Evolutionary conservation across 2,888 invertebrate species (phyloP).

Genomic region (Anagyrus pseudococci): DNA sequence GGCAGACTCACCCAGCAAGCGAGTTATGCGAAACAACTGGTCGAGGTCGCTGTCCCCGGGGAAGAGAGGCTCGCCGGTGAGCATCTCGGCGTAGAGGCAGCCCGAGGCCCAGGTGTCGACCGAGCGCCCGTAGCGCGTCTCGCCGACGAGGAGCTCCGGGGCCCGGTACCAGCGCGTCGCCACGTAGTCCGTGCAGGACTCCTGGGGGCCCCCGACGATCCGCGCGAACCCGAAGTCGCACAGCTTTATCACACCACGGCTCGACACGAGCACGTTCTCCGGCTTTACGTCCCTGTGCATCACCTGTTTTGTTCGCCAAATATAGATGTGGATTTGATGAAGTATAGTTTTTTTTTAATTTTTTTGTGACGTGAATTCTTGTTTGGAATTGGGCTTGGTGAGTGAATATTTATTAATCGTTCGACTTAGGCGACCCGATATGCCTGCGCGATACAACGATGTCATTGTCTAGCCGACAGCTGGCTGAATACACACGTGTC

Average conservation of each 20-base stretch:
- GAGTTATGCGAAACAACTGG: slow-evolving; percentile 82
- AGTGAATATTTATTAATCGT: too few species aligned
- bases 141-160: slow-evolving; percentile 84
- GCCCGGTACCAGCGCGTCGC: slow-evolving; percentile 91
- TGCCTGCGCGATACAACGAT: too few species aligned
- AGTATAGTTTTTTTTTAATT: slow-evolving; percentile 4
- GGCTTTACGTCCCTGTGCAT: slow-evolving; percentile 91
- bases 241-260: slow-evolving; percentile 82
- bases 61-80: slow-evolving; percentile 85
- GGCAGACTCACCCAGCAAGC: slow-evolving; percentile 70
- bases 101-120: slow-evolving; percentile 91
- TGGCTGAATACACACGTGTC: too few species aligned
- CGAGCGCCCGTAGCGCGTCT: slow-evolving; percentile 74
- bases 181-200: slow-evolving; percentile 88
- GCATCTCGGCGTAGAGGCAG: slow-evolving; percentile 84
- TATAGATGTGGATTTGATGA: too few species aligned
- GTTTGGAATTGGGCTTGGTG: too few species aligned
- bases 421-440: too few species aligned
- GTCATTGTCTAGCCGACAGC: too few species aligned
- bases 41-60: slow-evolving; percentile 92
- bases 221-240: slow-evolving; percentile 92
- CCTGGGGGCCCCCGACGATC: slow-evolving; percentile 73
- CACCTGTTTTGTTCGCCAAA: slow-evolving; percentile 68
- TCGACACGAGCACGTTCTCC: slow-evolving; percentile 85
- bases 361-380: too few species aligned